Evolutionary conservation across 2,888 invertebrate genomes (phyloP), one percentile per base, ranked within the genome.

Genomic region (Drosophila putrida): DNA sequence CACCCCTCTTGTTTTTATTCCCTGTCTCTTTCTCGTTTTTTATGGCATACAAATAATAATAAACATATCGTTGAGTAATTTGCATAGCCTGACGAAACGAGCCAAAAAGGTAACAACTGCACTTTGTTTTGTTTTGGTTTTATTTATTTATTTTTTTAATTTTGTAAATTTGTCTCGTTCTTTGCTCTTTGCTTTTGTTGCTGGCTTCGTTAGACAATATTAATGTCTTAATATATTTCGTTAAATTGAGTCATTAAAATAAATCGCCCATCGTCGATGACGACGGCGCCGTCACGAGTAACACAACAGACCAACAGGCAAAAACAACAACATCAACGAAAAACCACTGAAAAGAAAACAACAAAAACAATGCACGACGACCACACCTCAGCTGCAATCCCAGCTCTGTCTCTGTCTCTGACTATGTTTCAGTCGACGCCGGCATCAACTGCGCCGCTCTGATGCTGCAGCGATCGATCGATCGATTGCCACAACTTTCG

Each of bases 201-300:
- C 54, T 59, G 61, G 70, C 70, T 83, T 83, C 72, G 89, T 83
- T 88, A 83, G 86, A 88, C 87, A 77, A 75, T 77, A 82, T 86
- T 82, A 76, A 88, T 84, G 82, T 82, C 90, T 87, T 89, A 83
- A 85, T 90, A 90, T 90, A 86, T 90, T 90, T 84, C 89, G 71
- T 88, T 90, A 90, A 91, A 90, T 90, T 90, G 91, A 90, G 90
- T 85, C 90, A 90, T 90, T 90, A 90, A 91, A 90, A 89, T 90
- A 90, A 90, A 90, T 89, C 83, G 91, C 79, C 85, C 64, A 61
- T 57, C 61, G 78, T 55, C 57, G 67, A 75, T 54, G 82, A 70
- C 71, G 80, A 76, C 80, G 86, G 71, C 64, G 82, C 82, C 80
- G 79, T 80, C 79, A 80, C 82, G 79, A 82, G 79, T 61, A 81